phyloP scores from a whole-genome alignment of 2,113 vertebrate genomes.

The Tricholaema leucomelas region DNA sequence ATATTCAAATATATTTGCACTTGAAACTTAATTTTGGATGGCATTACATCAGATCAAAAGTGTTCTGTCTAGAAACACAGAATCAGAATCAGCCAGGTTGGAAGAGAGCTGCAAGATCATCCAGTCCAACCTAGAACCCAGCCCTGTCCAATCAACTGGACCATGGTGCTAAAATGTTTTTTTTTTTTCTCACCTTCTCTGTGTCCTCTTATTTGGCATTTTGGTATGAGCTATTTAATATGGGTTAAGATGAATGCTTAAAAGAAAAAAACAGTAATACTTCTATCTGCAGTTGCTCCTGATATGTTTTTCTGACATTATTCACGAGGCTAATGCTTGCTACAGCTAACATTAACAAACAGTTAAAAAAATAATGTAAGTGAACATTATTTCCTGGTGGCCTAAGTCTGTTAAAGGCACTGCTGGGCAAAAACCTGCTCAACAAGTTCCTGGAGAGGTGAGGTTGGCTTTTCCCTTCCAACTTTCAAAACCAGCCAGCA shows the following conservation, averaged over 20 bases:
- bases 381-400: not conserved
- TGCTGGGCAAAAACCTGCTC: not conserved
- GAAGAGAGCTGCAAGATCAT: no score
- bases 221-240: not conserved
- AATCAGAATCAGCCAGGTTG: no score
- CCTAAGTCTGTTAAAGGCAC: not conserved
- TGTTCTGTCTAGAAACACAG: not conserved
- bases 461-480: not conserved
- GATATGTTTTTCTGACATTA: not conserved
- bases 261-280: not conserved
- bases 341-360: not conserved
- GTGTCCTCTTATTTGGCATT: not conserved
- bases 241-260: not conserved
- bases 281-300: not conserved
- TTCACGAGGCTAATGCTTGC: not conserved
- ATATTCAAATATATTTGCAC: not conserved
- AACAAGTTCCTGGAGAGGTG: not conserved
- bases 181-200: not conserved
- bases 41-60: not conserved
- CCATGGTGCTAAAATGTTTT: no score
- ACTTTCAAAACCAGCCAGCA: not conserved
- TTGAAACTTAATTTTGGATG: not conserved
- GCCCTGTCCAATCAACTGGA: no score
- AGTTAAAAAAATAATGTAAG: not conserved
- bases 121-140: no score